Evolutionary conservation across 2,797 vertebrate genomes (phyloP).

Genomic region (Typhlichthys subterraneus): DNA sequence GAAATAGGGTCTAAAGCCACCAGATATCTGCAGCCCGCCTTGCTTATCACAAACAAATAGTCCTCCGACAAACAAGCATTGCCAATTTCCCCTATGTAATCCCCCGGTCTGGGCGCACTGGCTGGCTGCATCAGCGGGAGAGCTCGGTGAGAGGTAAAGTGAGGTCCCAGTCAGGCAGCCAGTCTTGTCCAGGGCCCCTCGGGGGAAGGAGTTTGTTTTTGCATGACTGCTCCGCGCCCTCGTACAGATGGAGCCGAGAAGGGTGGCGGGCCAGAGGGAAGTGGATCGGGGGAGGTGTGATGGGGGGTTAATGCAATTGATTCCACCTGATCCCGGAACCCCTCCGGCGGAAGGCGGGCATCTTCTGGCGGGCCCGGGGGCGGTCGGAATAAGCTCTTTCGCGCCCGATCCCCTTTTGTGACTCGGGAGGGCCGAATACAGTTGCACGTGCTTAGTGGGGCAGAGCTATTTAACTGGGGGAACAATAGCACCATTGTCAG

Average conservation of each 20-base stretch:
- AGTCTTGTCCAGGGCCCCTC: conserved; percentile 65
- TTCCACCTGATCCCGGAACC: conserved; percentile 69
- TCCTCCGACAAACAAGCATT: conserved; percentile 18
- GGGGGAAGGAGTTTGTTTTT: conserved; percentile 63
- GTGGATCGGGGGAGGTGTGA: conserved; percentile 49
- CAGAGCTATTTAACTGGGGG: conserved; percentile 44
- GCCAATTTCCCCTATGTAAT: conserved; percentile 46
- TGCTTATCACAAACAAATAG: conserved; percentile 48
- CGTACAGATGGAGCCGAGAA: conserved; percentile 67
- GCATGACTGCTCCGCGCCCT: conserved; percentile 68
- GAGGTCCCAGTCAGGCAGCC: conserved; percentile 61
- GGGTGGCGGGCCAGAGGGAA: conserved; percentile 54
- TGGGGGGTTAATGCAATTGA: conserved; percentile 75
- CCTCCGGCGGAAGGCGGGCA: conserved; percentile 74
- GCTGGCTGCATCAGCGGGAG: conserved; percentile 39
- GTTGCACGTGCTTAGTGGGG: conserved; percentile 47
- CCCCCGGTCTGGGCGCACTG: conserved; percentile 29
- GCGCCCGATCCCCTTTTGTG: conserved; percentile 61
- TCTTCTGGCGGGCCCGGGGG: conserved; percentile 71
- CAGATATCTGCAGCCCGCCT: conserved; percentile 35
- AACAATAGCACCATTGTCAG: conserved; percentile 35
- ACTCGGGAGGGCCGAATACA: conserved; percentile 66
- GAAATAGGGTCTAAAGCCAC: conserved; percentile 34
- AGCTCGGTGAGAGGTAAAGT: conserved; percentile 62
- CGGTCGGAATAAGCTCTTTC: conserved; percentile 38